Evolutionary conservation across 2,888 invertebrate genomes (phyloP).

Genomic region (Bombylius major): DNA sequence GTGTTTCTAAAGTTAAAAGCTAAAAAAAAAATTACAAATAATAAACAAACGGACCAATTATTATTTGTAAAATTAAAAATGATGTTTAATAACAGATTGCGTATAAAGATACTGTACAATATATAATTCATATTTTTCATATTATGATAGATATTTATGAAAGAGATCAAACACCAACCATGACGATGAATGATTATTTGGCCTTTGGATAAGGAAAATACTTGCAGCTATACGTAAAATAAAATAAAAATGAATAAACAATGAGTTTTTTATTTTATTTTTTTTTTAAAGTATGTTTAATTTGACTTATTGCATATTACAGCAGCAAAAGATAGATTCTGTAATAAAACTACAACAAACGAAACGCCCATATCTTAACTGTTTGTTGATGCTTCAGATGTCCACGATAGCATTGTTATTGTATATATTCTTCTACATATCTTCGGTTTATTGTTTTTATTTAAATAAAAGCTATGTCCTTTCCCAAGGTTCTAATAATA

Average conservation of each 20-base stretch:
- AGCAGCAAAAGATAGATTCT: neutral
- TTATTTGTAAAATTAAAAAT: constrained; percentile 32
- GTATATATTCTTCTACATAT: neutral
- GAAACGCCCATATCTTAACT: neutral
- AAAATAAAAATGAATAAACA: too few relatives aligned
- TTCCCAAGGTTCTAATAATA: neutral
- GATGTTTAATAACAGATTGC: constrained; percentile 28
- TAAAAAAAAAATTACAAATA: too few relatives aligned
- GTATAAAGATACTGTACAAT: neutral
- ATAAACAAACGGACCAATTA: constrained; percentile 3
- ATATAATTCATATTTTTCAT: neutral
- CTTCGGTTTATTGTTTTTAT: neutral
- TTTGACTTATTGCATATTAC: neutral
- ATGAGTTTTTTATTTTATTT: too few relatives aligned
- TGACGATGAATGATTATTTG: constrained; percentile 4
- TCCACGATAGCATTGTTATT: neutral
- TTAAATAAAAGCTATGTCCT: neutral
- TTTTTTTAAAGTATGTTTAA: too few relatives aligned
- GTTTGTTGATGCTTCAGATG: neutral
- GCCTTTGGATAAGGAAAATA: neutral
- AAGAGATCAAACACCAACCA: neutral
- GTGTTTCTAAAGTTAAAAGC: too few relatives aligned
- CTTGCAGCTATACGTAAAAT: too few relatives aligned
- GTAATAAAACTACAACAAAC: neutral
- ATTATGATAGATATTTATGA: neutral